Base-by-base conservation (phyloP, 2,888 invertebrate genomes). In the Brenthis hecate region DNA sequence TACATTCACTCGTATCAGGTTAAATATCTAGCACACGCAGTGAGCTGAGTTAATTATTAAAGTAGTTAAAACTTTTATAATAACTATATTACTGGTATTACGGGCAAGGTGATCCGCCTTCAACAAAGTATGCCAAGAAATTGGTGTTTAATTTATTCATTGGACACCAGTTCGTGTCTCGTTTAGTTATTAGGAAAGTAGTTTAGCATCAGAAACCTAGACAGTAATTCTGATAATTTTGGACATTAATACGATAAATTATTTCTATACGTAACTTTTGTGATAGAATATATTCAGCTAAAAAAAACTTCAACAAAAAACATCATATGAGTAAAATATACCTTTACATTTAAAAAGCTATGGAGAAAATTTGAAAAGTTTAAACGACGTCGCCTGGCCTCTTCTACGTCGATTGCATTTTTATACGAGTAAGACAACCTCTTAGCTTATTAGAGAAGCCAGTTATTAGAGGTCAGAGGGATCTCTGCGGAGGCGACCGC, bases 361-460 rank as follows among this genome's bases (percentile, higher is more conserved):
- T 83, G 86, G 85, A 85, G 91, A 86, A 91, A 91, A 92, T 92
- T 91, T 91, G 87, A 91, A 92, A 92, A 92, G 92, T 92, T 92
- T 89, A 79, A 88, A 91, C 89, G 90, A 88, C 85, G 82, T 81
- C 85, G 83, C 77, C 83, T 81, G 79, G 85, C 85, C 84, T 83
- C 78, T 81, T 85, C 84, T 81, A 80, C 82, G 84, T 80, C 88
- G 86, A 89, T 89, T 89, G 90, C 89, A 91, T 91, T 91, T 91
- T 91, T 91, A 87, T 89, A 89, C 85, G 81, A 85, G 84, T 79
- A 87, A 88, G 86, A 89, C 88, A 88, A 86, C 87, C 90, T 88
- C 88, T 89, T 90, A 89, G 90, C 89, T 92, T 91, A 91, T 91
- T 89, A 91, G 86, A 85, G 86, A 87, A 85, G 85, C 85, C 86